phyloP scores from a whole-genome alignment of 2,113 vertebrate species.

The Bubo blakistoni region DNA sequence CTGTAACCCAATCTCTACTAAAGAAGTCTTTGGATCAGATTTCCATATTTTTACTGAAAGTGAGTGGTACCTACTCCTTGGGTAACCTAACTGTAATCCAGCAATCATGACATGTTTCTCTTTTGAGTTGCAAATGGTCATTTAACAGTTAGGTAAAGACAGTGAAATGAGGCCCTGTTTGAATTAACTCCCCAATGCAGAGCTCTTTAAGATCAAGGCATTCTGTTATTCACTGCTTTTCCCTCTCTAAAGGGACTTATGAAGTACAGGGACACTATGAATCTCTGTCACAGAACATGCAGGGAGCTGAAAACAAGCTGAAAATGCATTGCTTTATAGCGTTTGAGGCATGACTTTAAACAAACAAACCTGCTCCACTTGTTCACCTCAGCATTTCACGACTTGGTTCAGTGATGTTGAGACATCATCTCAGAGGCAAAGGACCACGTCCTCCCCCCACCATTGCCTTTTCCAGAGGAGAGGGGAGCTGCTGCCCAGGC shows the following conservation, averaged over 20 bases:
- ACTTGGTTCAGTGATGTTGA: background rate
- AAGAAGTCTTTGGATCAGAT: background rate
- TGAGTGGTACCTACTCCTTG: background rate
- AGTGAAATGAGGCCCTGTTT: background rate
- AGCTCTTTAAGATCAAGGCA: background rate
- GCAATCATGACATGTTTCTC: background rate
- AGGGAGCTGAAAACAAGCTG: background rate
- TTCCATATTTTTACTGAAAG: background rate
- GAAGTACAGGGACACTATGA: background rate
- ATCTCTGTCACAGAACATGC: background rate
- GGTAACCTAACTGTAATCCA: background rate
- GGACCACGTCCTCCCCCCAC: accelerated
- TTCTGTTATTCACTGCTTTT: background rate
- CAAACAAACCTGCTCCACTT: background rate
- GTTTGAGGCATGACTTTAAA: background rate
- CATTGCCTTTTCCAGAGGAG: background rate
- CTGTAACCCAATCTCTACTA: background rate
- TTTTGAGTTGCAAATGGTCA: background rate
- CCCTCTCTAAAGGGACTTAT: background rate
- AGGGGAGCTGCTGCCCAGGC: accelerated
- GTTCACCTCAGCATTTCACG: background rate
- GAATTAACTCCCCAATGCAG: background rate
- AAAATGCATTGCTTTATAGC: background rate
- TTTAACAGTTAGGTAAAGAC: background rate
- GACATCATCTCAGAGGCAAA: background rate